Base-by-base conservation (phyloP, 2,888 invertebrate genomes). In the Hofmannophila pseudospretella region DNA sequence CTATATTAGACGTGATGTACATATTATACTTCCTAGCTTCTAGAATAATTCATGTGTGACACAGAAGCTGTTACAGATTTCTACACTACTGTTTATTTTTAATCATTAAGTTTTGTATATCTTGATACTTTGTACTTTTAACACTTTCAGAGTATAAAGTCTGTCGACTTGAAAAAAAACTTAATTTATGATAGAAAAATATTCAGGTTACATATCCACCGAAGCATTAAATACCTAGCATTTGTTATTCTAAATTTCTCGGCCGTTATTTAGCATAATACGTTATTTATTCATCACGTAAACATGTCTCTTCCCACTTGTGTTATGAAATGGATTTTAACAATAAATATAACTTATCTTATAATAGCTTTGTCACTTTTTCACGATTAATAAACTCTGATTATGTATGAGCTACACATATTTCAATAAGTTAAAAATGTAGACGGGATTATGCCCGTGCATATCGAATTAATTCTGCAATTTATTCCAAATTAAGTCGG, bases 401-500 rank as follows among this genome's bases (percentile, higher is more conserved):
- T 41, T 46, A 45, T 44, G 38, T 46, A 45, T 44, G 38, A 39
- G 42, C 41, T 37, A 44, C 44, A 42, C 37, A 16, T n/a, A 45
- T 47, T 51, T 42, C 38, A 46, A 51, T 48, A 54, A 46, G 41
- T 46, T 50, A 48, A 50, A 51, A 49, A 52, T 45, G 44, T 49
- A 51, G 51, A 51, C 45, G 44, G 48, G 46, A 49, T 53, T 56
- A 56, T 38, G 32, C 39, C 31, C 45, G 38, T 41, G 46, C 49
- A 44, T 54, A 47, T 43, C 51, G 49, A 50, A 51, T 52, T 54
- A 52, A 57, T 57, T 39, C 47, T 39, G 43, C 44, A 49, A 52
- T 58, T 54, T 52, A 54, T 54, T 47, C 34, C 32, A 48, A 49
- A 51, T 51, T 53, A 51, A 53, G 47, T 48, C 53, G 31, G 44